A percentile compares a stretch with the other conserved stretches of the same genome.
phyloP scores from a whole-genome alignment of 2,113 vertebrate genomes.

The Pygoscelis antarcticus region DNA sequence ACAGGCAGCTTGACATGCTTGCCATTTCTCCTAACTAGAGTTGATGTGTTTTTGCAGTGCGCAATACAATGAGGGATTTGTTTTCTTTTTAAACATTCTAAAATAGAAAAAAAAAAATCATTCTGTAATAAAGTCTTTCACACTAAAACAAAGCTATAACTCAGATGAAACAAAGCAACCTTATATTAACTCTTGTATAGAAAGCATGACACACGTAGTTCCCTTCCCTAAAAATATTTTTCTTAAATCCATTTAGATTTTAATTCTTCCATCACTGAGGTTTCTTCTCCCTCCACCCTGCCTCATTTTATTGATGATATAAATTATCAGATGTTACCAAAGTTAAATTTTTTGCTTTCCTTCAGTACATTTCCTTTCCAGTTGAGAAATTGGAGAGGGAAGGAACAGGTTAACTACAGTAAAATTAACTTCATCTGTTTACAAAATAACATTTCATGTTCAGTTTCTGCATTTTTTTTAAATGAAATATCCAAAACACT shows the following conservation, averaged over 20 bases:
- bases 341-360: neutral
- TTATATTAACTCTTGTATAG: neutral
- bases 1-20: neutral
- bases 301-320: neutral
- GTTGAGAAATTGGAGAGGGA: neutral
- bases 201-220: neutral
- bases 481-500: neutral
- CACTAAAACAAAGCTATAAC: neutral
- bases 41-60: neutral
- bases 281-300: neutral
- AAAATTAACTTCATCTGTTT: neutral
- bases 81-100: neutral
- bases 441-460: neutral
- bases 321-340: neutral
- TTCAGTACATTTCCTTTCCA: neutral
- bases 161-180: neutral
- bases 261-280: neutral
- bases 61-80: fast-evolving
- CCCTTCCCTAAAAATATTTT: neutral
- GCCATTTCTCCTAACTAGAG: neutral
- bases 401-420: neutral
- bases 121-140: neutral
- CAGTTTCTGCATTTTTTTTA: neutral
- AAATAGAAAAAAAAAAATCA: neutral
- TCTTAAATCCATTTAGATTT: neutral